Percentiles rank a stretch among this genome's conserved stretches.
Evolutionary conservation across 2,797 vertebrate genomes (phyloP).

Genomic region (Manis javanica): DNA sequence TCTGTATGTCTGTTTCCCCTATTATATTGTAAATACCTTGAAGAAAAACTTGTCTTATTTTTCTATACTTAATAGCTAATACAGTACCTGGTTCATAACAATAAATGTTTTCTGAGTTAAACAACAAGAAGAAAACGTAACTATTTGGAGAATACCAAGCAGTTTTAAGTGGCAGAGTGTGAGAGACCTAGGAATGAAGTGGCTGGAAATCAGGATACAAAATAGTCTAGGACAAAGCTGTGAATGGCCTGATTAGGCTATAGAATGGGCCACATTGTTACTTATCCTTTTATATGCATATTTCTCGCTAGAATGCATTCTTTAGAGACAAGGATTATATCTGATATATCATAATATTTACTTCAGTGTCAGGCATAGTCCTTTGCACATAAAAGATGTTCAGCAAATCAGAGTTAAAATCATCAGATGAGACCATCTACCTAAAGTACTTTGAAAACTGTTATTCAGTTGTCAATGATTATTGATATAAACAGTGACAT

Average conservation of each 20-base stretch:
- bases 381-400: not conserved
- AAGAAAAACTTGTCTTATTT: not conserved
- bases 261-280: not conserved
- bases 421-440: not conserved
- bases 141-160: not conserved
- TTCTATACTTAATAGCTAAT: not conserved
- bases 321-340: not conserved
- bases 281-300: not conserved
- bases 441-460: not conserved
- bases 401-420: not conserved
- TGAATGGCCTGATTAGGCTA: not conserved
- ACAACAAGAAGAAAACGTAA: not conserved
- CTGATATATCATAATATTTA: not conserved
- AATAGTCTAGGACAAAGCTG: not conserved
- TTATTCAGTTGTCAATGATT: not conserved
- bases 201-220: not conserved
- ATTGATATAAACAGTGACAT: not conserved
- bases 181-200: not conserved
- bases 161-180: not conserved
- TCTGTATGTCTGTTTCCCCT: not conserved
- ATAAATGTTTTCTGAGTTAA: not conserved
- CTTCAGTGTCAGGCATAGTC: not conserved
- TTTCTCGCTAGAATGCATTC: not conserved
- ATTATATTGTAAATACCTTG: not conserved
- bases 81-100: not conserved